phyloP scores from a whole-genome alignment of 2,113 vertebrate species.

The Actenoides lindsayi region DNA sequence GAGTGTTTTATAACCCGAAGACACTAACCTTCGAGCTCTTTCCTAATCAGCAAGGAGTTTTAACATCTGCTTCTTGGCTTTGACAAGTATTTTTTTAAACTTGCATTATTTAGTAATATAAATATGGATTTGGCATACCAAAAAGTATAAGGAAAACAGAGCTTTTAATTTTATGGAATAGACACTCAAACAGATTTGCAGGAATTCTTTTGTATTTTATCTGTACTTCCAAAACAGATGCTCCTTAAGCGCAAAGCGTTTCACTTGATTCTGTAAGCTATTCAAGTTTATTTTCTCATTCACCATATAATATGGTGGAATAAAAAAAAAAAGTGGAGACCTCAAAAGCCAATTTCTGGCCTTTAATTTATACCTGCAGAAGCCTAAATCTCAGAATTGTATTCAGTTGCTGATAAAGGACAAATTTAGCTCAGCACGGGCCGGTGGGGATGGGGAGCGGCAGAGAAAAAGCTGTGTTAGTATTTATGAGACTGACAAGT shows the following conservation, averaged over 20 bases:
- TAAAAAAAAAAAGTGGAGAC: neutral
- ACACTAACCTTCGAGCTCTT: neutral
- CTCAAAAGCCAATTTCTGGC: neutral
- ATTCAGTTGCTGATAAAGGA: neutral
- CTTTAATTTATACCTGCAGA: neutral
- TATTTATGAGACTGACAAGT: neutral
- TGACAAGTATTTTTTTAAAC: neutral
- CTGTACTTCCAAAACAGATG: neutral
- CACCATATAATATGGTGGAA: neutral
- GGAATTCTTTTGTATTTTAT: neutral
- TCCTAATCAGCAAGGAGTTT: neutral
- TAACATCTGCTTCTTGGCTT: neutral
- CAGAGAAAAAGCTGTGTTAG: neutral
- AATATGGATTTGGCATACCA: neutral
- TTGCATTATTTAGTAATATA: neutral
- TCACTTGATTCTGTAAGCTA: neutral
- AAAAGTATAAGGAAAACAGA: neutral
- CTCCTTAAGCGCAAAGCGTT: neutral
- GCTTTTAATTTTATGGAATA: neutral
- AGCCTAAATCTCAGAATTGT: neutral
- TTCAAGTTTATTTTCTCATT: neutral
- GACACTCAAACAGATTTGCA: neutral
- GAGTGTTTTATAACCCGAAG: neutral
- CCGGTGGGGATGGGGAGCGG: neutral
- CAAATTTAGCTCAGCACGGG: neutral